These are phyloP conservation scores for Avahi laniger DNA, from an alignment of 2,797 vertebrate species.

Conservation along the genomic window DNA sequence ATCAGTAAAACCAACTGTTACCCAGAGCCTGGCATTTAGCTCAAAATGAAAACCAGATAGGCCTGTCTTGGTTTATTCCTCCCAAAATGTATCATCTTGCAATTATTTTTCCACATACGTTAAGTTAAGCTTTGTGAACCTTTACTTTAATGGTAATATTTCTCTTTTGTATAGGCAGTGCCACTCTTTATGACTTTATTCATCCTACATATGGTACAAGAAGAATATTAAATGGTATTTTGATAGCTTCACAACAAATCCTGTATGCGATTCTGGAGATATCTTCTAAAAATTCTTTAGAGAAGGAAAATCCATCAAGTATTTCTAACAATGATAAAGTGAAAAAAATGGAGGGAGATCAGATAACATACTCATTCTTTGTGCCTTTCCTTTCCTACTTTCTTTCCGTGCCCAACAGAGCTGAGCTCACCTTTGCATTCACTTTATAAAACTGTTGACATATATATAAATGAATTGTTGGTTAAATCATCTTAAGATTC, in stretches of 20 bases:
- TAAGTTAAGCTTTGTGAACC: background rate
- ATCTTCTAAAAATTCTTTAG: background rate
- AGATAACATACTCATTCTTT: background rate
- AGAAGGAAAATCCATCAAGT: background rate
- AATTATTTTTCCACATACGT: background rate
- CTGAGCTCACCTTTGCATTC: background rate
- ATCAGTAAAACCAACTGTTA: background rate
- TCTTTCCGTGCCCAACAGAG: background rate
- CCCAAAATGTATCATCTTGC: background rate
- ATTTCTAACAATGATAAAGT: background rate
- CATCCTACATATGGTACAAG: background rate
- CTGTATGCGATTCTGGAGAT: background rate
- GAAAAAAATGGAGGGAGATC: background rate
- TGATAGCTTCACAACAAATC: background rate
- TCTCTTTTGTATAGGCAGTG: background rate
- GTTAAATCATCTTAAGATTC: background rate
- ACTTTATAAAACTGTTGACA: background rate
- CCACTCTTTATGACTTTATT: background rate
- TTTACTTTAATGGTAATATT: background rate
- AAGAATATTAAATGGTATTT: constrained; percentile 38
- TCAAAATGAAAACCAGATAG: background rate
- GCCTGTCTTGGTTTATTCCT: background rate
- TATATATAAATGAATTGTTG: background rate
- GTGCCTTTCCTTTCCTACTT: background rate
- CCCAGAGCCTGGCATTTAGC: background rate